These are phyloP conservation scores for Gryllus bimaculatus DNA, from an alignment of 1,140 invertebrate genomes.

Conservation along the genomic window DNA sequence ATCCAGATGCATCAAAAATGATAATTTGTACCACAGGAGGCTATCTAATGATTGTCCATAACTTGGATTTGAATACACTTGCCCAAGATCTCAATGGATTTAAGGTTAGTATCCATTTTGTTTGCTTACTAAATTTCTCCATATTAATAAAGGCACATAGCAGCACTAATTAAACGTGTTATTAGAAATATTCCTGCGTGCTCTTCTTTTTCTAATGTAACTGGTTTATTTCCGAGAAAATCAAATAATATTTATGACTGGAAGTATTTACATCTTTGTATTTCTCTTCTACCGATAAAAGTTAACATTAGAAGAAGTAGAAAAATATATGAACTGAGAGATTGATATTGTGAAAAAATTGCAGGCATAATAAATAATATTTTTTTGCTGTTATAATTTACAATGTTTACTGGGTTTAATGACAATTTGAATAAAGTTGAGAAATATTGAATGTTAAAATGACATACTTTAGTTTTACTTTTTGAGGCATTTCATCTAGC, in stretches of 20 bases:
- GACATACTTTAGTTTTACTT: too few relatives aligned
- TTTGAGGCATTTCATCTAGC: too few relatives aligned
- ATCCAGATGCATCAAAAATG: slow-evolving; percentile 76
- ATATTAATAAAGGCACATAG: not conserved
- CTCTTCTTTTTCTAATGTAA: not conserved
- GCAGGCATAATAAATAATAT: not conserved
- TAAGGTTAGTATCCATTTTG: slow-evolving; percentile 45
- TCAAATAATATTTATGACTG: too few relatives aligned
- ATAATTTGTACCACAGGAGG: slow-evolving; percentile 83
- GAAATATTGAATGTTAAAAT: too few relatives aligned
- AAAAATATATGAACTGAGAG: too few relatives aligned
- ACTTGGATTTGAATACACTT: slow-evolving; percentile 71
- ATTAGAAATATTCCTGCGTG: not conserved
- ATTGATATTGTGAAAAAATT: slow-evolving; percentile 6
- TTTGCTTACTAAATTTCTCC: not conserved
- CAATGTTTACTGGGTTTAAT: too few relatives aligned
- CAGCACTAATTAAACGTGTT: not conserved
- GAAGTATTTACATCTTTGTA: too few relatives aligned
- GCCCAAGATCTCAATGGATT: slow-evolving; percentile 74
- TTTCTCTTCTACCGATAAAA: too few relatives aligned
- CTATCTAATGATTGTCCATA: slow-evolving; percentile 81
- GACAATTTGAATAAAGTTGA: too few relatives aligned
- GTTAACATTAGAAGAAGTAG: too few relatives aligned
- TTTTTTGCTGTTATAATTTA: not conserved
- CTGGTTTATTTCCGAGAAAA: too few relatives aligned